Percentiles rank a stretch among this genome's conserved stretches.
Conservation (phyloP, 2,888 invertebrate species). For the Zygogramma bicolorata region DNA sequence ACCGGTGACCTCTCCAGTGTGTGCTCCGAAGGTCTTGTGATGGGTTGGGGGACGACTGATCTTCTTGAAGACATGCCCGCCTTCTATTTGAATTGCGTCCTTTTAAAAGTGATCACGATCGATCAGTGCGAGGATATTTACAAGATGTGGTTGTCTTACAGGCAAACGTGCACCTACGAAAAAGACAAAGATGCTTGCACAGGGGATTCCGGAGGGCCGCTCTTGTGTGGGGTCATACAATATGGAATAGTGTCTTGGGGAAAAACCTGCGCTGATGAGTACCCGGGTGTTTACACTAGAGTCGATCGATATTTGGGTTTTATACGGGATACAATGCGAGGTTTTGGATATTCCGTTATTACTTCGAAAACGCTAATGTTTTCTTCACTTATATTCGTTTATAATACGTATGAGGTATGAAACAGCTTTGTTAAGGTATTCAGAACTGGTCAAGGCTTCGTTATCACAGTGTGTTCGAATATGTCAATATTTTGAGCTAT, state of each 20-base stretch:
- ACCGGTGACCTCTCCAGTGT: not conserved
- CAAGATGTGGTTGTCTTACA: not conserved
- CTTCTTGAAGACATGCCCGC: no score
- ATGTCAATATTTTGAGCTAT: no score
- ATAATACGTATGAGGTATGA: no score
- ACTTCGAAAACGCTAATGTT: not conserved
- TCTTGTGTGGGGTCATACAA: not conserved
- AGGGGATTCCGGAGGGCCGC: slow-evolving; percentile 5
- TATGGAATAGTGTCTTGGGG: not conserved
- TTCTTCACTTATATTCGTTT: not conserved
- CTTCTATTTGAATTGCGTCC: not conserved
- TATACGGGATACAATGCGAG: not conserved
- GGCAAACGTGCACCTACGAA: not conserved
- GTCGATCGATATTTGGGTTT: not conserved
- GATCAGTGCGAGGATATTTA: not conserved
- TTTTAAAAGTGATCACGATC: not conserved
- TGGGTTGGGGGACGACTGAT: not conserved
- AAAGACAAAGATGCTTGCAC: not conserved
- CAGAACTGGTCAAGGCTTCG: no score
- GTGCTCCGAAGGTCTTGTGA: not conserved
- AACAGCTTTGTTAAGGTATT: no score
- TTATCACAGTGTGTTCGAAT: no score
- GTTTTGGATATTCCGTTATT: not conserved
- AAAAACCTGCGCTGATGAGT: not conserved
- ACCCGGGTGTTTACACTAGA: not conserved